A percentile compares a stretch with the other conserved stretches of the same genome.
Evolutionary conservation across 2,888 invertebrate genomes (phyloP).

Genomic region (Ormyrus rosae): DNA sequence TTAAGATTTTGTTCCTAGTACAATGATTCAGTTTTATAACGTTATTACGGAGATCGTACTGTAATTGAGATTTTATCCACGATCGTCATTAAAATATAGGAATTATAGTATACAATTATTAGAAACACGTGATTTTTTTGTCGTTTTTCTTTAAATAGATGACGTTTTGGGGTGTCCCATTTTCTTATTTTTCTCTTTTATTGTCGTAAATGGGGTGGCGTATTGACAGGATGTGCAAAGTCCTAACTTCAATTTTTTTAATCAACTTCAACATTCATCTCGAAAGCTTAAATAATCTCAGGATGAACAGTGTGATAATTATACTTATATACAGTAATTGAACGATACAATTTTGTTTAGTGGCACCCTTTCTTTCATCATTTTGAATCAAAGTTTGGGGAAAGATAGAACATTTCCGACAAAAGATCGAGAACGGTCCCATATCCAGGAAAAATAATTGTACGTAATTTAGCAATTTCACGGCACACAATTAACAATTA

Average conservation of each 20-base stretch:
- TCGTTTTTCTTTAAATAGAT: slow-evolving; percentile 39
- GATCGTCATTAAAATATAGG: slow-evolving; percentile 58
- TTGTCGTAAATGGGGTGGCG: slow-evolving; percentile 52
- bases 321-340: slow-evolving; percentile 41
- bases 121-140: slow-evolving; percentile 53
- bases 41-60: slow-evolving; percentile 33
- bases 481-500: too few species aligned
- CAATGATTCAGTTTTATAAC: slow-evolving; percentile 10
- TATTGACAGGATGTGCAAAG: slow-evolving; percentile 38
- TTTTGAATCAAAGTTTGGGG: slow-evolving; percentile 10
- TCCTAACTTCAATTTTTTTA: slow-evolving; percentile 24
- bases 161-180: slow-evolving; percentile 68
- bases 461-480: not conserved
- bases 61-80: slow-evolving; percentile 42
- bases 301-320: slow-evolving; percentile 20
- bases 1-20: slow-evolving; percentile 40
- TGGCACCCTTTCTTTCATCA: slow-evolving; percentile 5
- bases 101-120: slow-evolving; percentile 59
- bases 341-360: slow-evolving; percentile 18
- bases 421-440: slow-evolving; percentile 36
- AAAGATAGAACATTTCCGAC: not conserved
- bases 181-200: slow-evolving; percentile 59
- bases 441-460: slow-evolving; percentile 27
- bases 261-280: slow-evolving; percentile 11
- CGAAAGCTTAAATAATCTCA: slow-evolving; percentile 32